These are phyloP conservation scores for Cydia strobilella DNA, from an alignment of 1,140 invertebrate genomes.

Conservation along the genomic window DNA sequence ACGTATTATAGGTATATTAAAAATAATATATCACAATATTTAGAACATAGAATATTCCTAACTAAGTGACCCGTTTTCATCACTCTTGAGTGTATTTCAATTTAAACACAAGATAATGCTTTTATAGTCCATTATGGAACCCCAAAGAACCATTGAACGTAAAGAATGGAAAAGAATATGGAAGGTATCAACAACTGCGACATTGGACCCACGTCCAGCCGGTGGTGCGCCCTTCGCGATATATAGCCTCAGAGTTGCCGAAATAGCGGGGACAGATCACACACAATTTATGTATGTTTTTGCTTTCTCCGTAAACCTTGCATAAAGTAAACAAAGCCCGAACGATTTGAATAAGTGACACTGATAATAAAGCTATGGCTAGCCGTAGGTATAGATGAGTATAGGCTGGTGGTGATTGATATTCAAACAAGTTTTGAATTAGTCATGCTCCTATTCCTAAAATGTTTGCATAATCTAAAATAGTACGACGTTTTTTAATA, in stretches of 20 bases:
- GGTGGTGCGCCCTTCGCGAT: constrained; percentile 39
- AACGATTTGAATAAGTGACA: constrained; percentile 29
- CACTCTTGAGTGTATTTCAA: not conserved
- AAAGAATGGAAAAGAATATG: constrained; percentile 22
- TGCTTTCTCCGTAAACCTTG: constrained; percentile 37
- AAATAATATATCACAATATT: too few relatives aligned
- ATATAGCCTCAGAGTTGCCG: constrained; percentile 45
- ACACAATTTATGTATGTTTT: constrained; percentile 46
- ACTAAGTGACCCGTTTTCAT: too few relatives aligned
- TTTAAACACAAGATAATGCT: not conserved
- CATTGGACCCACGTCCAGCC: constrained; percentile 17
- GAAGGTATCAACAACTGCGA: constrained; percentile 28
- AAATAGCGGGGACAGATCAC: constrained; percentile 45
- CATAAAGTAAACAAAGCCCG: constrained; percentile 14
- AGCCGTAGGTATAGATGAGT: not conserved
- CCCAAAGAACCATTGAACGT: constrained; percentile 9
- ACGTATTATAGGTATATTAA: too few relatives aligned
- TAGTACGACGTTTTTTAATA: too few relatives aligned
- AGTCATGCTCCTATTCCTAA: not conserved
- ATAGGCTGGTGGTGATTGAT: constrained; percentile 9
- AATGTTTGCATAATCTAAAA: not conserved
- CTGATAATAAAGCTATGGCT: constrained; percentile 16
- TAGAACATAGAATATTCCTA: too few relatives aligned
- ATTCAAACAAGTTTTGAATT: constrained; percentile 1
- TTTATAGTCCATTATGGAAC: not conserved